These are phyloP conservation scores for Drosophila azteca DNA, from an alignment of 1,140 invertebrate genomes.

Conservation along the genomic window DNA sequence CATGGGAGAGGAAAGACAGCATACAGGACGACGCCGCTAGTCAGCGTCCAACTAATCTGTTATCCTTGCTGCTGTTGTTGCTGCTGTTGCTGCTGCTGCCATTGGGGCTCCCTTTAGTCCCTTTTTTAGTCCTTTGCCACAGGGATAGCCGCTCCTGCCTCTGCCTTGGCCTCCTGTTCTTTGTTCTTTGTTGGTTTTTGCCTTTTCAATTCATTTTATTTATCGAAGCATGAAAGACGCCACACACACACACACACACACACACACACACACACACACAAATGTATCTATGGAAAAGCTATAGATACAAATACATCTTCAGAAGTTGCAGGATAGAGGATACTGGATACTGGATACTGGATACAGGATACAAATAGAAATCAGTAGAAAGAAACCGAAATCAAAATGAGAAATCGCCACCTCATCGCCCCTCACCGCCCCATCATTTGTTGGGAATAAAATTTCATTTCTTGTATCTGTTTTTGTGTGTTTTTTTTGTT, in stretches of 20 bases:
- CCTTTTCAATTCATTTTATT: constrained; percentile 82
- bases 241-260: constrained; percentile 27
- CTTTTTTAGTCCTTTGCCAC: not conserved
- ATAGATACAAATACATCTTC: constrained; percentile 11
- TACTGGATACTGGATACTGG: constrained; percentile 10
- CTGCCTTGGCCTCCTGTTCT: not conserved
- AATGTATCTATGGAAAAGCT: no score
- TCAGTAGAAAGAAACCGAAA: constrained; percentile 57
- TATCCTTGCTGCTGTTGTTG: constrained; percentile 54
- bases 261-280: constrained; percentile 25
- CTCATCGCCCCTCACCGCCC: constrained; percentile 8
- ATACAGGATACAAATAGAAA: constrained; percentile 27
- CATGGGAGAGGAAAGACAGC: constrained; percentile 38
- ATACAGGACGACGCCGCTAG: constrained; percentile 38
- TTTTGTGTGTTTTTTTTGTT: no score
- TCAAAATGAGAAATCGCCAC: constrained; percentile 69
- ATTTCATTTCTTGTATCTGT: not conserved
- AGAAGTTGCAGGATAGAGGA: constrained; percentile 6
- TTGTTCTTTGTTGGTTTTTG: constrained; percentile 48
- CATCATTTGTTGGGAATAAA: constrained; percentile 14
- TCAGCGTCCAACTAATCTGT: constrained; percentile 75
- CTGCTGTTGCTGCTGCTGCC: no score
- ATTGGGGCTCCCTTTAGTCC: constrained; percentile 21
- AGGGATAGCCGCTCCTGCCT: not conserved
- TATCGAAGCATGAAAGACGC: constrained; percentile 79